These are phyloP conservation scores for Labia minor DNA, from an alignment of 2,888 invertebrate genomes.

Conservation along the genomic window DNA sequence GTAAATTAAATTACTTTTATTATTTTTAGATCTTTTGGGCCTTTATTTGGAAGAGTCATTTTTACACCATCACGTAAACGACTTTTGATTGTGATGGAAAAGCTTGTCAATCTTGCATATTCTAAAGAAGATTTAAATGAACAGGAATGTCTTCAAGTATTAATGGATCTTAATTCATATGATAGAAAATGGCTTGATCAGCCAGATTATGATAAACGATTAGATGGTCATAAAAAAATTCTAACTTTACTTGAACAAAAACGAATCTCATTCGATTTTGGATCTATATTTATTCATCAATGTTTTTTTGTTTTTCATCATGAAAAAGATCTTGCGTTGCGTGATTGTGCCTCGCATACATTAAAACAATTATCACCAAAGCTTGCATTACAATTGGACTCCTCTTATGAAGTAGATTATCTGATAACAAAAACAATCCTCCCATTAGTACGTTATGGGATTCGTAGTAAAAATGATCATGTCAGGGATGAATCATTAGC, in stretches of 20 bases:
- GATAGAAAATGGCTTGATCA: constrained; percentile 85
- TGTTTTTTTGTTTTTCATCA: constrained; percentile 48
- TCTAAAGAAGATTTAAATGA: not conserved
- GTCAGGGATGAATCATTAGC: constrained; percentile 68
- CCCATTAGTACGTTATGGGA: constrained; percentile 57
- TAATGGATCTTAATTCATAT: constrained; percentile 71
- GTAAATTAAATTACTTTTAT: no score
- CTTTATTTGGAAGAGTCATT: constrained; percentile 57
- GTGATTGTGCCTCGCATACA: constrained; percentile 65
- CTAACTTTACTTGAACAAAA: constrained; percentile 39
- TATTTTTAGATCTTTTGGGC: constrained; percentile 41
- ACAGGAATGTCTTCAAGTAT: constrained; percentile 22
- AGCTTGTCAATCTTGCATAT: constrained; percentile 39
- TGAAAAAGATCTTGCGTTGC: constrained; percentile 72
- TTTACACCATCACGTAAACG: constrained; percentile 56
- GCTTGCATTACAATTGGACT: constrained; percentile 38
- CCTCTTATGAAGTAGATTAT: constrained; percentile 47
- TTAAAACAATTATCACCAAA: constrained; percentile 55
- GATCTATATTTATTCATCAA: constrained; percentile 67
- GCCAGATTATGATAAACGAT: constrained; percentile 74
- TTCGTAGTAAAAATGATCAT: constrained; percentile 58
- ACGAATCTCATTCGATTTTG: constrained; percentile 50
- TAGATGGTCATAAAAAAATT: constrained; percentile 65
- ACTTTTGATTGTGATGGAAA: constrained; percentile 50
- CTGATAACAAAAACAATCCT: constrained; percentile 64